These are phyloP conservation scores for Mohoua ochrocephala DNA, from an alignment of 2,113 vertebrate species.

Conservation along the genomic window DNA sequence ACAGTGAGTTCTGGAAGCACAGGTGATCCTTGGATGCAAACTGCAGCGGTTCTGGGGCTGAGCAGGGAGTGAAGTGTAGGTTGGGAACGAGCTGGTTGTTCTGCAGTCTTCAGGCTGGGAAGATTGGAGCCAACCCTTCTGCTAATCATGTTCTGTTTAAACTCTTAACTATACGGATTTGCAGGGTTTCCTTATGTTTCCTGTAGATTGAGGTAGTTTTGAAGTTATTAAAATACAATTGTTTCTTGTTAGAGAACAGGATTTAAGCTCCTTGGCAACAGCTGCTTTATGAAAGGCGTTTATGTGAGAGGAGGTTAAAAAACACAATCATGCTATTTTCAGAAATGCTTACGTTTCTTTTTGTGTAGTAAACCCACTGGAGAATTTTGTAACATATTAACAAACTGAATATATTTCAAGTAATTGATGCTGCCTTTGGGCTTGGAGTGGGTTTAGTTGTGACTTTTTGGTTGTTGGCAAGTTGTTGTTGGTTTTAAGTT, in stretches of 20 bases:
- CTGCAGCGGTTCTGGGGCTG: not conserved
- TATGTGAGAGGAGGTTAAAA: not conserved
- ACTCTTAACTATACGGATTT: not conserved
- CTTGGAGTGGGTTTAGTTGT: not conserved
- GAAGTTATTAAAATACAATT: slow-evolving; percentile 17
- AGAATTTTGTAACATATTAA: not conserved
- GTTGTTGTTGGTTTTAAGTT: not conserved
- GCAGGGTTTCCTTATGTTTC: slow-evolving; percentile 36
- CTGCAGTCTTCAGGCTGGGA: not conserved
- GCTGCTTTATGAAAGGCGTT: not conserved
- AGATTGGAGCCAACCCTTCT: not conserved
- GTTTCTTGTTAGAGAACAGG: slow-evolving; percentile 4
- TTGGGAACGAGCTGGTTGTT: not conserved
- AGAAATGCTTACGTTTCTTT: not conserved
- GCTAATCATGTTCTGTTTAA: not conserved
- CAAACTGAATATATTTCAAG: not conserved
- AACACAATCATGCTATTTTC: not conserved
- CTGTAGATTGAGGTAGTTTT: slow-evolving; percentile 29
- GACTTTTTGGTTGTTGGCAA: not conserved
- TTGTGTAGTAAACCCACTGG: not conserved
- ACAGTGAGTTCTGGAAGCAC: not conserved
- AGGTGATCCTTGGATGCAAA: not conserved
- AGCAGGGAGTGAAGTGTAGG: not conserved
- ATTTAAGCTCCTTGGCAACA: slow-evolving; percentile 30
- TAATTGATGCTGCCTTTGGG: not conserved